Conservation (phyloP, 2,113 vertebrate genomes). For the Suricata suricatta region DNA sequence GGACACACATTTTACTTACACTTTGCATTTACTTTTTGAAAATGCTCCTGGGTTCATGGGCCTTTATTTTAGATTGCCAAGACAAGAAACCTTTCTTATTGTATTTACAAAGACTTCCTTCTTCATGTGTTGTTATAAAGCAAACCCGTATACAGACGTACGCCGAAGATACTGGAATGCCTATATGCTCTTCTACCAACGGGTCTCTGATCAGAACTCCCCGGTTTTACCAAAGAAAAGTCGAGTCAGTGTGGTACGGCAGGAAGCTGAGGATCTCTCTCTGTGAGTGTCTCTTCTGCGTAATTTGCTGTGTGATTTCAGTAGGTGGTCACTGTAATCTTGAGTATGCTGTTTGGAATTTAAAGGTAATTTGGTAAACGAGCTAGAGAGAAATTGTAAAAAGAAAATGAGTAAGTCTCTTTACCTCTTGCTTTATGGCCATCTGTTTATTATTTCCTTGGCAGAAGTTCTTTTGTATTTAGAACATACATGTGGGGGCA, state of each 20-base stretch:
- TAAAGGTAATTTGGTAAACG: neutral
- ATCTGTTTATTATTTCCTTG: neutral
- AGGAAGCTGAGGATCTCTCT: constrained; percentile 96
- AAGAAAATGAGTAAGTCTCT: neutral
- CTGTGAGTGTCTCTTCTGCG: constrained; percentile 87
- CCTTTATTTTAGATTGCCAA: neutral
- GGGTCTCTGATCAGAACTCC: constrained; percentile 97
- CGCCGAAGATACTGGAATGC: constrained; percentile 98
- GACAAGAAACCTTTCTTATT: neutral
- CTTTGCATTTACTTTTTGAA: neutral
- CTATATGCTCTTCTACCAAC: constrained; percentile 99
- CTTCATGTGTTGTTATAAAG: constrained; percentile 79
- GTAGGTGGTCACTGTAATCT: neutral
- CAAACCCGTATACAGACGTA: constrained; percentile 97
- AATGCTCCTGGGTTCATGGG: neutral
- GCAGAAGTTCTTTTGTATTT: constrained; percentile 29
- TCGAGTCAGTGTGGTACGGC: constrained; percentile 96
- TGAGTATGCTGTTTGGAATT: neutral
- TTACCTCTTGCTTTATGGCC: neutral
- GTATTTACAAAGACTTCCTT: constrained; percentile 29
- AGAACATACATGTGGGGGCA: neutral
- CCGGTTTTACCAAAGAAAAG: constrained; percentile 98
- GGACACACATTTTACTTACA: neutral
- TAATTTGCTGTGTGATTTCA: neutral
- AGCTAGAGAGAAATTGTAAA: constrained; percentile 13